phyloP scores from a whole-genome alignment of 2,113 vertebrate species.

The Microtus oregoni region DNA sequence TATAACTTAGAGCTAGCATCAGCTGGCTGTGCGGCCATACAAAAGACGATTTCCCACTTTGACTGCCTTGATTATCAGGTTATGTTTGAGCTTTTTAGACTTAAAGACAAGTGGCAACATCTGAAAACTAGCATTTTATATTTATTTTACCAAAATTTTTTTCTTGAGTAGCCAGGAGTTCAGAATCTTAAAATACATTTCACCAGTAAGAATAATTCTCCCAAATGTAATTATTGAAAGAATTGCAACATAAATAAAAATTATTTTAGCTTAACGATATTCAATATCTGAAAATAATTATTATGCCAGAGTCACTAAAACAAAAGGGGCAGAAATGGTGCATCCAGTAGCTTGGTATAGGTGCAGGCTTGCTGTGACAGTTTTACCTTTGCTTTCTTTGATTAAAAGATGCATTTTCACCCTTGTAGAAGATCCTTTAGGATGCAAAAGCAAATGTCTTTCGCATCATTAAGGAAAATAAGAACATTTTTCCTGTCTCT shows the following conservation, averaged over 20 bases:
- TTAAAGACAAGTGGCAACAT: neutral
- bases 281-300: neutral
- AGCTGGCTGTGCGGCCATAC: neutral
- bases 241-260: neutral
- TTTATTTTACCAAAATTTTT: constrained; percentile 42
- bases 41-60: neutral
- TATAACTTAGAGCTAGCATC: neutral
- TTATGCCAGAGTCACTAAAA: neutral
- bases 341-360: neutral
- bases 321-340: neutral
- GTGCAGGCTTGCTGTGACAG: neutral
- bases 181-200: neutral
- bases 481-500: neutral
- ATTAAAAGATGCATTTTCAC: constrained; percentile 8
- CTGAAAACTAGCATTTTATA: neutral
- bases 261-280: constrained; percentile 3
- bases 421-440: neutral
- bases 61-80: neutral
- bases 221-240: neutral
- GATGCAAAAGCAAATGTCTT: neutral
- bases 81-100: neutral
- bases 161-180: constrained; percentile 14
- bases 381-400: neutral
- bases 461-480: neutral
- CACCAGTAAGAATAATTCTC: neutral